Percentiles rank a stretch among this genome's conserved stretches.
Conservation (phyloP, 2,888 invertebrate genomes). For the Tetanocera ferruginea region DNA sequence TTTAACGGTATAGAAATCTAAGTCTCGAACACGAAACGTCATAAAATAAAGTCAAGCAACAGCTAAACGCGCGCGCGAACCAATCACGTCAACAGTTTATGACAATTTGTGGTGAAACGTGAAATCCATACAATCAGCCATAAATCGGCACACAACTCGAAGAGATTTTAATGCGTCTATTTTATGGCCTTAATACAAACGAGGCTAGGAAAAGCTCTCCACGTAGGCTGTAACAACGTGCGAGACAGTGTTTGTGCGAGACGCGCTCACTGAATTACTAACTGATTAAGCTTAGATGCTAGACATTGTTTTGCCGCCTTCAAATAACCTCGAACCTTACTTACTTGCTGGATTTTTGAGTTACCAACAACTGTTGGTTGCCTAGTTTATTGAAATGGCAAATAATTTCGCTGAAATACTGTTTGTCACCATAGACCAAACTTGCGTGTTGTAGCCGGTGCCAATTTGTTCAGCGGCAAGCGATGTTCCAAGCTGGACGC, state of each 20-base stretch:
- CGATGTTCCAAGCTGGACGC: slow-evolving; percentile 8
- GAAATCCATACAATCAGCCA: slow-evolving; percentile 46
- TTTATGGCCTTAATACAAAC: slow-evolving; percentile 41
- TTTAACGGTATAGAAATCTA: neutral
- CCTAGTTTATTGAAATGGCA: slow-evolving; percentile 61
- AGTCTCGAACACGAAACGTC: neutral
- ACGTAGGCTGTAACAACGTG: neutral
- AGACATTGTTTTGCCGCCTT: neutral
- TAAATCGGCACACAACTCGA: slow-evolving; percentile 28
- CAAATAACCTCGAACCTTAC: neutral
- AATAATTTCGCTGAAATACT: slow-evolving; percentile 64
- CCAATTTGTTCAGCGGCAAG: slow-evolving; percentile 44
- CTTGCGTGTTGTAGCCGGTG: slow-evolving; percentile 55
- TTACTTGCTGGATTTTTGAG: neutral
- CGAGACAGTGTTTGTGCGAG: neutral
- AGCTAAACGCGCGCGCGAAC: neutral
- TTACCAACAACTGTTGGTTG: neutral
- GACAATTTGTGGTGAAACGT: slow-evolving; percentile 63
- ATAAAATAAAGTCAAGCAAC: neutral
- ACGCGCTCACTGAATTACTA: no score
- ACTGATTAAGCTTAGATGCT: no score
- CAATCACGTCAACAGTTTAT: slow-evolving; percentile 54
- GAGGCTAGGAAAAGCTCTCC: neutral
- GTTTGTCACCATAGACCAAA: slow-evolving; percentile 68
- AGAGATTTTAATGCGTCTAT: slow-evolving; percentile 11